A percentile compares a stretch with the other conserved stretches of the same genome.
Evolutionary conservation across 2,113 vertebrate genomes (phyloP).

Genomic region (Campylomormyrus tamandua): DNA sequence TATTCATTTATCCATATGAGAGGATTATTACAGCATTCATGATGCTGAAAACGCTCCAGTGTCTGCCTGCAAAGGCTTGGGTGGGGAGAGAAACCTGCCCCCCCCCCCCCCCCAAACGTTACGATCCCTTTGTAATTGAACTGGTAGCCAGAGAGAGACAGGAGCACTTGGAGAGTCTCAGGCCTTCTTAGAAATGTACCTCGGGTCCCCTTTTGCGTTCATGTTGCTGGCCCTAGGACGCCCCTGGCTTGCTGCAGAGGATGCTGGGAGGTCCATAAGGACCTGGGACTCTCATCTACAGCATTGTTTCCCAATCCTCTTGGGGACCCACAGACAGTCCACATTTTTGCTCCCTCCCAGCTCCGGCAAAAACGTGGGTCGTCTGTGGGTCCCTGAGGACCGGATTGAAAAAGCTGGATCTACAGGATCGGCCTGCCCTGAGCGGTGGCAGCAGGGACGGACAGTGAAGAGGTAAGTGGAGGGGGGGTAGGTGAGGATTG

Average conservation of each 20-base stretch:
- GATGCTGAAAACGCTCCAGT: neutral
- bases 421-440: neutral
- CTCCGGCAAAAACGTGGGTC: neutral
- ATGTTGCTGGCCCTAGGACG: neutral
- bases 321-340: neutral
- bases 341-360: neutral
- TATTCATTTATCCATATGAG: neutral
- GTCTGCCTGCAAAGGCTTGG: neutral
- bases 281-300: neutral
- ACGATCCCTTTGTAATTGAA: neutral
- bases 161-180: neutral
- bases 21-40: neutral
- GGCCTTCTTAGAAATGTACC: neutral
- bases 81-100: neutral
- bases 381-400: neutral
- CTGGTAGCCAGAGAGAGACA: neutral
- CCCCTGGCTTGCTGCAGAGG: neutral
- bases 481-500: neutral
- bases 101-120: neutral
- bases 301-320: neutral
- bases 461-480: neutral
- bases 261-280: neutral
- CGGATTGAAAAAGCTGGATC: neutral
- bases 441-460: neutral
- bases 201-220: neutral